Base-by-base conservation (phyloP, 2,797 vertebrate species). In the Lagothrix lagotricha region DNA sequence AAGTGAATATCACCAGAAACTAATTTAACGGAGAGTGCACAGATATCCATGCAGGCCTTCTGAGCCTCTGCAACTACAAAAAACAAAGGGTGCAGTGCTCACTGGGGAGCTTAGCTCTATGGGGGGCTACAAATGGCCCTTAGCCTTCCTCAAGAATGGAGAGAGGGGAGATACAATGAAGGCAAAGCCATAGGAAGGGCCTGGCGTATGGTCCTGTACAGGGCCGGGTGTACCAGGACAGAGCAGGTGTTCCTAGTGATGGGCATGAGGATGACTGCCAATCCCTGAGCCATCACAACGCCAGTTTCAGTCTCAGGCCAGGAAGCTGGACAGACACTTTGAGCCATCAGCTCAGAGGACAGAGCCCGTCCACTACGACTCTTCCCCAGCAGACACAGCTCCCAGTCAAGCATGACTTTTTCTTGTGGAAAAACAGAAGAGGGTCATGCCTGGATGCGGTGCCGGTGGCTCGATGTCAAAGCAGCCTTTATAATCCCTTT, bases 81-180 rank as follows among this genome's bases (percentile, higher is more conserved):
- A 61, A 79, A 52, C 19, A 24, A 46, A 64, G 10, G 46, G 41
- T 39, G 30, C 73, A 33, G 41, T 17, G 41, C 64, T 17, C 20
- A 3, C 33, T 14, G 12, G 22, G n/a, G 11, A 67, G 30, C 22
- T 72, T 20, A 72, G 9, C 67, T 44, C 72, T 44, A 8, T 26
- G 72, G 13, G 39, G 24, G 39, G 24, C 72, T 75, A 76, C n/a
- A 20, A 61, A 87, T 3, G 28, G 33, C 14, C 22, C 9, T 17
- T 0, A 0, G 26, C 76, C 85, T 90, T 85, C 54, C 44, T 57
- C 67, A 28, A 46, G 80, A 95, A 52, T 50, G 36, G n/a, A 0
- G 30, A 14, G n/a, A 30, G 2, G 19, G 12, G 14, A 2, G 8
- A 0, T 13, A 64, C 15, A 1, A 20, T 24, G 26, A 52, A 39